Percentiles rank a stretch among this genome's conserved stretches.
Conservation (phyloP, 2,888 invertebrate species). For the Erebia ligea region DNA sequence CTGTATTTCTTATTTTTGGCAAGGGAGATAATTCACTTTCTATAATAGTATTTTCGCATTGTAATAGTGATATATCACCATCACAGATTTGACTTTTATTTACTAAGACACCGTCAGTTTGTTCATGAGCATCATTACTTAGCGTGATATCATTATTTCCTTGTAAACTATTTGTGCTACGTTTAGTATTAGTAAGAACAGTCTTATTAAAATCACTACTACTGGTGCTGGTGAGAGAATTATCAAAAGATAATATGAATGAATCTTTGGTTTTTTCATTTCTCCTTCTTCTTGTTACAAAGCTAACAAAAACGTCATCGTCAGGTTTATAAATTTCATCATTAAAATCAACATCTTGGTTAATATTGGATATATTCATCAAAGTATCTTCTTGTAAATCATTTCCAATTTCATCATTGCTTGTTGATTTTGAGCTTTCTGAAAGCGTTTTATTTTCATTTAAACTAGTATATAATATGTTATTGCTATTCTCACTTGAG, state of each 20-base stretch:
- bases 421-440: neutral
- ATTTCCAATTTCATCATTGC: neutral
- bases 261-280: constrained; percentile 60
- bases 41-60: neutral
- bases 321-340: constrained; percentile 32
- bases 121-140: neutral
- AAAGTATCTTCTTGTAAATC: neutral
- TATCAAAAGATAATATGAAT: constrained; percentile 55
- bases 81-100: constrained; percentile 8
- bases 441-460: neutral
- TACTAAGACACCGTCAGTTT: neutral
- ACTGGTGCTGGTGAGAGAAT: constrained; percentile 52
- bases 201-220: constrained; percentile 60
- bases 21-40: neutral
- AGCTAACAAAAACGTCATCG: constrained; percentile 59
- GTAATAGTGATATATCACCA: neutral
- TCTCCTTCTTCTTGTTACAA: constrained; percentile 71
- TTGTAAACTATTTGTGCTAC: constrained; percentile 20
- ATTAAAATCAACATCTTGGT: neutral
- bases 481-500: neutral
- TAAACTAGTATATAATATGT: neutral
- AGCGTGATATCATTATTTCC: constrained; percentile 17
- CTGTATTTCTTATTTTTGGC: neutral
- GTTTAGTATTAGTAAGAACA: constrained; percentile 51
- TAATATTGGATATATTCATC: constrained; percentile 2